Percentiles rank a stretch among this genome's conserved stretches.
phyloP scores from a whole-genome alignment of 2,888 invertebrate species.

The Didymodactylos carnosus region DNA sequence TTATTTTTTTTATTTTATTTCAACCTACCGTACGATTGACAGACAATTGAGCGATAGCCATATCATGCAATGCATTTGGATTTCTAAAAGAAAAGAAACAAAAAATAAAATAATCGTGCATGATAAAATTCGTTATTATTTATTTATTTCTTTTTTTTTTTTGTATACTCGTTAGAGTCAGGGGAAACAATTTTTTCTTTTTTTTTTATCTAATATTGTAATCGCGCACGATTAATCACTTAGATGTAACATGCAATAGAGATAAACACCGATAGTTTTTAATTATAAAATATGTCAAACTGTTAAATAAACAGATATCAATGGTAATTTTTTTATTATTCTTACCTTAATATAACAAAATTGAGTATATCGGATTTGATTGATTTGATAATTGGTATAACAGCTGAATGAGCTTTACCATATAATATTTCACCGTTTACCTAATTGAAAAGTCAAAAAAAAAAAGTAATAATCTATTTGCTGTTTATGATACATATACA shows the following conservation, averaged over 20 bases:
- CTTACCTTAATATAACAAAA: neutral
- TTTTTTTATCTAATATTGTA: too few relatives aligned
- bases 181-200: too few relatives aligned
- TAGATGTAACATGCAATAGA: too few relatives aligned
- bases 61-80: neutral
- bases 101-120: neutral
- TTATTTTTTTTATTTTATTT: too few relatives aligned
- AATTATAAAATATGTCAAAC: neutral
- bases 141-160: too few relatives aligned
- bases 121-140: too few relatives aligned
- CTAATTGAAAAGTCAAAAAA: neutral
- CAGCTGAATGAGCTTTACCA: constrained; percentile 10
- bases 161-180: too few relatives aligned
- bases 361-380: neutral
- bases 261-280: too few relatives aligned
- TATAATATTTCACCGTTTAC: constrained; percentile 7
- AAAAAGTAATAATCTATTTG: neutral
- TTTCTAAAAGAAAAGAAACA: neutral
- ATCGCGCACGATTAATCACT: too few relatives aligned
- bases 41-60: too few relatives aligned
- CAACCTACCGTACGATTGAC: too few relatives aligned
- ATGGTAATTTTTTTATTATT: neutral
- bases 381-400: constrained; percentile 6
- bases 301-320: neutral
- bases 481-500: too few relatives aligned